Base-by-base conservation (phyloP, 1,140 invertebrate genomes). In the Orussus abietinus region DNA sequence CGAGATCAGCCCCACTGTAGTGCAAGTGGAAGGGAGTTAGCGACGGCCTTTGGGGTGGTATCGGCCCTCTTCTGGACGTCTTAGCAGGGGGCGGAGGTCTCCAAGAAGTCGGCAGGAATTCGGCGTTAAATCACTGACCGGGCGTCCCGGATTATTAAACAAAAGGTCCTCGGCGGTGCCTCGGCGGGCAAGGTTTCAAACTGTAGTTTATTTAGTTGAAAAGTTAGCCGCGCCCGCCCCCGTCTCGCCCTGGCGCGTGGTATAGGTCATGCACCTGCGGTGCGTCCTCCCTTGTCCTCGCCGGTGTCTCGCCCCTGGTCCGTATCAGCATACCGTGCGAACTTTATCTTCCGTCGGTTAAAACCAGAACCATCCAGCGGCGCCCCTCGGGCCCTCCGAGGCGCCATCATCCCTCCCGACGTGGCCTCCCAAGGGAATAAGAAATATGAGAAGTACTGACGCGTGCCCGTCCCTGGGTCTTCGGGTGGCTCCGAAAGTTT, bases 401-500 rank as follows among this genome's bases (percentile, higher is more conserved):
- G 53, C 46, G 53, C 53, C 59, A 64, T 64, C 62, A 62, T 60
- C 48, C 47, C 57, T 46, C 42, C 47, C 10, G 35, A 35, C 40
- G 45, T 49, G 41, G 47, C 48, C 5, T 2, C 53, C 32, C 30
- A 9, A 19, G 50, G 53, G 62, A 59, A 62, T 64, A 59, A 58
- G 51, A 55, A 62, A 64, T 65, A 50, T 29, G 28, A 29, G 14
- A 45, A 50, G 45, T 49, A 53, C 47, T 34, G 25, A 41, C 56
- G 49, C 60, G 53, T 58, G 47, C 51, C 37, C 46, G 42, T 55
- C 53, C 43, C 38, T 32, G 44, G 11, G 4, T 55, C 38, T 56
- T 53, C 49, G 39, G 34, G 38, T 59, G 52, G 62, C 59, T 61
- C 44, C 42, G 28, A 41, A 62, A 65, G 51, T 64, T 65, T 58